These are phyloP conservation scores for Eilema depressum DNA, from an alignment of 2,888 invertebrate species.

Conservation along the genomic window DNA sequence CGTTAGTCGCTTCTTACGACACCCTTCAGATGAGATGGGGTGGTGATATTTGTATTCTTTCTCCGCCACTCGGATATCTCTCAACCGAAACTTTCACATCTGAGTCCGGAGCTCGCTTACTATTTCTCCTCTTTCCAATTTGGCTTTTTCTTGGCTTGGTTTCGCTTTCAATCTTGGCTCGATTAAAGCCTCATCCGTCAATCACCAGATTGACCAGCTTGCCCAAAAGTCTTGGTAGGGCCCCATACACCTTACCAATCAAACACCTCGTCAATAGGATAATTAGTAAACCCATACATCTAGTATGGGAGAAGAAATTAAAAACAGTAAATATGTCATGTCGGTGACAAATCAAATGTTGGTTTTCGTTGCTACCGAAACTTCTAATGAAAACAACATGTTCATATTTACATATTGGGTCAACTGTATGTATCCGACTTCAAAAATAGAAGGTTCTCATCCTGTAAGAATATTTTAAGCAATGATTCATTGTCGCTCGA, in stretches of 20 bases:
- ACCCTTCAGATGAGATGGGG: no score
- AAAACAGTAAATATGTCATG: constrained; percentile 6
- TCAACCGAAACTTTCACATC: no score
- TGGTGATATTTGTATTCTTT: no score
- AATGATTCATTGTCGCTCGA: no score
- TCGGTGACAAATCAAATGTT: constrained; percentile 6
- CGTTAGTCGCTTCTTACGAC: no score
- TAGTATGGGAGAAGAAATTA: neutral
- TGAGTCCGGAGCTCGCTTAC: no score
- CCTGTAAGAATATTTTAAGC: no score
- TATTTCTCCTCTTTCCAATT: no score
- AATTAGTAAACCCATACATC: neutral
- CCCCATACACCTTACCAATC: neutral
- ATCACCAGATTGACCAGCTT: neutral
- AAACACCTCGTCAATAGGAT: neutral
- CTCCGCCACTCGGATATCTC: no score
- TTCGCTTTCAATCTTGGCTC: no score
- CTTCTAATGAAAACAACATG: neutral
- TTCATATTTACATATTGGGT: neutral
- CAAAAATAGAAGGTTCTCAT: neutral
- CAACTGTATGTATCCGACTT: neutral
- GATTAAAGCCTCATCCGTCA: no score
- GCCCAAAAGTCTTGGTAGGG: neutral
- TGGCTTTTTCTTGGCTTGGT: no score
- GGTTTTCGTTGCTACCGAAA: constrained; percentile 1